Percentiles rank a stretch among this genome's conserved stretches.
These are phyloP conservation scores for Martes flavigula DNA, from an alignment of 2,797 vertebrate species.

Conservation along the genomic window DNA sequence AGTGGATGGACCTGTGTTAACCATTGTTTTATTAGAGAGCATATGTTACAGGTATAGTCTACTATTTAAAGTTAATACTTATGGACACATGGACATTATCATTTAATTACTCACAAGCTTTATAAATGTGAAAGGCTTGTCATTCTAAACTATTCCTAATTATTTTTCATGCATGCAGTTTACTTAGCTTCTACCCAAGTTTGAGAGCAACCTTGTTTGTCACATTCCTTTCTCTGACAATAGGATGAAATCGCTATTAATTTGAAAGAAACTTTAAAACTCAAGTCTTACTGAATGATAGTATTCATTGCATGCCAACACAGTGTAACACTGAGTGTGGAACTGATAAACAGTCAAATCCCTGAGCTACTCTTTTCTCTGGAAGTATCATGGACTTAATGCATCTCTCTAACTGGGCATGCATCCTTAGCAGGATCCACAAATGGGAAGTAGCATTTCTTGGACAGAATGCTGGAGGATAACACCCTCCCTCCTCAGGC, in stretches of 20 bases:
- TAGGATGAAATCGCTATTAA: conserved; percentile 1
- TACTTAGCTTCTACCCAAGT: not conserved
- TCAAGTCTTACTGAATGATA: not conserved
- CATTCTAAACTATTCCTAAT: not conserved
- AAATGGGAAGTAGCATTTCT: not conserved
- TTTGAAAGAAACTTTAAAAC: conserved; percentile 17
- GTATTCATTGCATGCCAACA: not conserved
- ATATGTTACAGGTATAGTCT: not conserved
- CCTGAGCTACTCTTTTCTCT: not conserved
- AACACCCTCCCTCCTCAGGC: not conserved
- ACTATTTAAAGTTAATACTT: not conserved
- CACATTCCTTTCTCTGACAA: conserved; percentile 19
- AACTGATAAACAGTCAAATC: not conserved
- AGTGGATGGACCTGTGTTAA: not conserved
- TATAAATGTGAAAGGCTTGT: not conserved
- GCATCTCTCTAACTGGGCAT: not conserved
- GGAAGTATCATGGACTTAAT: not conserved
- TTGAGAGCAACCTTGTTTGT: not conserved
- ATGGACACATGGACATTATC: not conserved
- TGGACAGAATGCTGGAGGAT: not conserved
- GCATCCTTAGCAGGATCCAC: not conserved
- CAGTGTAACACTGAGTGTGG: not conserved
- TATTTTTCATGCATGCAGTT: not conserved
- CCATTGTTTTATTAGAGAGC: not conserved
- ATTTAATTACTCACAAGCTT: not conserved